These are phyloP conservation scores for Cavia porcellus DNA, from an alignment of 2,113 vertebrate species.

Conservation along the genomic window DNA sequence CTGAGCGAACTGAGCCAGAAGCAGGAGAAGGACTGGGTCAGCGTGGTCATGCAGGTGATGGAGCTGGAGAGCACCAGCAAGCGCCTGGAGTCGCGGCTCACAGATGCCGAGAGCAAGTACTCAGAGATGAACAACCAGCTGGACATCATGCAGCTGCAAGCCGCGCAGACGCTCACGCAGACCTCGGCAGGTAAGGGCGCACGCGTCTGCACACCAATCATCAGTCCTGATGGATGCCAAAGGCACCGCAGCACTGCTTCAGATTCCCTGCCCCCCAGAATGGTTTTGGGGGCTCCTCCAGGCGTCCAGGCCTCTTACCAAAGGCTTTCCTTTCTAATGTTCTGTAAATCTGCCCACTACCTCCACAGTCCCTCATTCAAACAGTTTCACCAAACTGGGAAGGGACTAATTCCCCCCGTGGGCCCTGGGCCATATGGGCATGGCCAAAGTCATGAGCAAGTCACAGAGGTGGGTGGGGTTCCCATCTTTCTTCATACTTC, in stretches of 20 bases:
- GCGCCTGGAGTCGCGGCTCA: conserved; percentile 92
- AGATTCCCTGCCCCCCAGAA: not conserved
- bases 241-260: not conserved
- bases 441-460: not conserved
- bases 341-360: not conserved
- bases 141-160: conserved; percentile 97
- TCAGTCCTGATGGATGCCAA: accelerated
- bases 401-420: not conserved
- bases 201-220: not conserved
- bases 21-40: conserved; percentile 94
- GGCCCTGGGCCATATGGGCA: not conserved
- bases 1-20: conserved; percentile 93
- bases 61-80: conserved; percentile 93
- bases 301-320: not conserved
- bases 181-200: conserved; percentile 94
- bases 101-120: conserved; percentile 95
- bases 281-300: not conserved
- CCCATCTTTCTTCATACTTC: not conserved
- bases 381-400: not conserved
- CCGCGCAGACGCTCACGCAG: conserved; percentile 93
- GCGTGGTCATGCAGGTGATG: conserved; percentile 94
- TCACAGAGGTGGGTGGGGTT: not conserved
- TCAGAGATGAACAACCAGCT: conserved; percentile 97
- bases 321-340: not conserved
- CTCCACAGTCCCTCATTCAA: not conserved